Evolutionary conservation across 2,113 vertebrate species (phyloP), one percentile per base, ranked within the genome.

Genomic region (Cyanoramphus novaezelandiae): DNA sequence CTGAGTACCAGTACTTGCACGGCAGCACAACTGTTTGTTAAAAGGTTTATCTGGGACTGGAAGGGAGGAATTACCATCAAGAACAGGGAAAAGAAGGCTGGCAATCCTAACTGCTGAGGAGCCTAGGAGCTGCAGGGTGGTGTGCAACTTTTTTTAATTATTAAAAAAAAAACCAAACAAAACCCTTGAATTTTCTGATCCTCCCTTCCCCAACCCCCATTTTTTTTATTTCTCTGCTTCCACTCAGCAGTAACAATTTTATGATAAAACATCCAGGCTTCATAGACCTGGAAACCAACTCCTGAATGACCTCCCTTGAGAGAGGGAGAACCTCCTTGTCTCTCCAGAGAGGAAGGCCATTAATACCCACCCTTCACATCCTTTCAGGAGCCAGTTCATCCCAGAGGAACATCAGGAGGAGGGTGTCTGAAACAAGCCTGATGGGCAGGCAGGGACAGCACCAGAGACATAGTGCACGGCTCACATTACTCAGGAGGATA

Each of bases 1-100:
- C 65, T 0, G 20, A 0, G 6, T 5, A 4, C 2, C 46, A 6
- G 50, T 0, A 5, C 41, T 16, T 2, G 52, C 4, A 0, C 1
- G 6, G 4, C 27, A 9, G 65, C 29, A 2, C 0, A 0, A 1
- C 43, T 20, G 6, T 2, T 28, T 21, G 29, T 11, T 19, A 11
- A 11, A 4, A 13, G 68, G 2, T 15, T 17, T 6, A 1, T 29
- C 12, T 37, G 85, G 64, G 39, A 23, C 21, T 15, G 55, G 13
- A 14, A 70, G 37, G 85, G 13, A 78, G 75, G 88, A 81, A 74
- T 67, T 13, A 0, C 11, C 18, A 0, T 1, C 1, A 8, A 76
- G 59, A 76, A 8, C 1, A 13, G 37, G 39, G 70, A 43, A 3
- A 8, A 62, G 46, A 10, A 7, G 24, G 50, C 44, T 10, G 4